phyloP scores from a whole-genome alignment of 2,888 invertebrate species.

The Microctonus brassicae region DNA sequence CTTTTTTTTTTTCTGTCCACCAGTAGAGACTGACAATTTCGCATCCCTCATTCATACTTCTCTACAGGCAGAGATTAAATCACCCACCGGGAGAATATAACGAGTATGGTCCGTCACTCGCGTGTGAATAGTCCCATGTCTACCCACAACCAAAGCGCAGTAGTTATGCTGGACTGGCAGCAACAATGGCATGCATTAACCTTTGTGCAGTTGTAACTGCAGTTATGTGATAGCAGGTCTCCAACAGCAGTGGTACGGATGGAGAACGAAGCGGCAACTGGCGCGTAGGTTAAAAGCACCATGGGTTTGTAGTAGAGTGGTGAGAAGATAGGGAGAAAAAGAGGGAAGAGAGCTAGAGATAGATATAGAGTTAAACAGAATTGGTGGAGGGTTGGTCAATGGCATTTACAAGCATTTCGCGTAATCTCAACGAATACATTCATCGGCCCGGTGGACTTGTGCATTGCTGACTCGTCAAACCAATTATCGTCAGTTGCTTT shows the following conservation, averaged over 20 bases:
- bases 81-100: conserved; percentile 36
- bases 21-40: background rate
- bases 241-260: conserved; percentile 31
- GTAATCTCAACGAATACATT: conserved; percentile 68
- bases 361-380: conserved; percentile 25
- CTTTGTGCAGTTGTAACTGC: conserved; percentile 69
- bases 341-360: too few species aligned
- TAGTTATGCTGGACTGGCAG: conserved; percentile 63
- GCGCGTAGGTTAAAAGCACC: conserved; percentile 1
- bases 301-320: background rate
- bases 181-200: conserved; percentile 69
- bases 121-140: conserved; percentile 47
- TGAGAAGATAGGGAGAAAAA: conserved; percentile 9
- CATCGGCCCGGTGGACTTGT: conserved; percentile 50
- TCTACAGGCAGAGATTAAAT: conserved; percentile 17
- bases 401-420: conserved; percentile 67
- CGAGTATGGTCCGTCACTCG: conserved; percentile 36
- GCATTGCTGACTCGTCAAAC: conserved; percentile 57
- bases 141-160: conserved; percentile 55
- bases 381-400: conserved; percentile 43
- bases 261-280: conserved; percentile 20
- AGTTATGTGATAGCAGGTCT: conserved; percentile 64
- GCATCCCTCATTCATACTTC: conserved; percentile 3
- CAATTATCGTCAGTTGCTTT: conserved; percentile 56
- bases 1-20: background rate